Evolutionary conservation across 2,797 vertebrate genomes (phyloP), one percentile per base, ranked within the genome.

Genomic region (Sebastes miniatus): DNA sequence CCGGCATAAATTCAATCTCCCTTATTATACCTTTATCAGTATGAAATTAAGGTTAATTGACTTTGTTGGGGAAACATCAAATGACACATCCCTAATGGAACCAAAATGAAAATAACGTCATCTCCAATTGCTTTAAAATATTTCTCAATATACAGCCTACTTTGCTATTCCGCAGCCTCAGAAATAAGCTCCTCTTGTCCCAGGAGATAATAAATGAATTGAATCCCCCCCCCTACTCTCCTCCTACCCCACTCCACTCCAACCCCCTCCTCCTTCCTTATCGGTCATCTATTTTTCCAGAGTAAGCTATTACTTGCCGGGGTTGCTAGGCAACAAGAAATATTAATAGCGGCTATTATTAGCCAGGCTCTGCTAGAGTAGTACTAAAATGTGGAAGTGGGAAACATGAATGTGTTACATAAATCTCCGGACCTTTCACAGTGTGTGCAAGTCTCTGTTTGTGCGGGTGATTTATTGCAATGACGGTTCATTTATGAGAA

Each of bases 261-360:
- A 69, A 20, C 77, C 57, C 57, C 80, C 87, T 81, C 80, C 84
- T 76, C 96, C 97, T 99, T 98, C 96, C 97, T 99, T 99, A 99
- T 99, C 98, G 97, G 98, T 99, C 98, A 99, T 99, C 98, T 99
- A 98, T 99, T 99, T 99, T 99, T 98, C 97, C 97, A 97, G 97
- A 98, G 97, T 96, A 98, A 98, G 97, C 97, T 98, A 99, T 99
- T 99, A 99, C 98, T 99, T 97, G 96, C 96, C 94, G 93, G 39
- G 94, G 98, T 99, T 99, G 98, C 98, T 95, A 98, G 95, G 98
- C 98, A 99, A 99, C 98, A 97, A 96, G 97, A 99, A 99, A 99
- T 99, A 99, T 99, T 99, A 99, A 99, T 99, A 99, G 97, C 96
- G 92, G 96, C 98, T 99, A 99, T 99, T 99, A 99, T 99, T 99